Evolutionary conservation across 2,113 vertebrate species (phyloP), one percentile per base, ranked within the genome.

Genomic region (Procapra przewalskii): DNA sequence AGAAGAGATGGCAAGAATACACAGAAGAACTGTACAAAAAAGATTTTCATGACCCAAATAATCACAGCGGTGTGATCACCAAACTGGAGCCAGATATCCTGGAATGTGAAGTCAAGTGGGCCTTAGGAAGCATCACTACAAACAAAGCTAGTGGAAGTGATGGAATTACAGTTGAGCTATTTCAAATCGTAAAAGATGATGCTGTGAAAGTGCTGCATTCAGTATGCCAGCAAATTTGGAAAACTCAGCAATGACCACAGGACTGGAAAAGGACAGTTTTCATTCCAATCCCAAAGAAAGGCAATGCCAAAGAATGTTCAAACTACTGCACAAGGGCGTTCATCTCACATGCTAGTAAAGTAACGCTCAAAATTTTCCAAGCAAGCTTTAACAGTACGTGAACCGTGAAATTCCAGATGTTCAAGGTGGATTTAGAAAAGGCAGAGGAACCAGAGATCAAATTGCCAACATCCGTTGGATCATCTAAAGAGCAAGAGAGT

Each of bases 261-360:
- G n/a, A 71, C n/a, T 21, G n/a, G 33, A 36, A 71, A 71, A 71
- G 9, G n/a, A 36, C 17, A 5, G 4, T 36, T 71, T 71, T 71
- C 64, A 71, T 71, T 36, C 9, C 64, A 36, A 0, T 21, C n/a
- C 64, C n/a, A 3, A 71, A 71, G 9, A 71, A 71, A 71, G 64
- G 4, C n/a, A 71, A 21, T 21, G n/a, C 64, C n/a, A 36, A 36
- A 36, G 64, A 71, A 21, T 71, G 64, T n/a, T 67, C n/a, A 36
- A 36, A 36, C 64, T 71, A 5, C 17, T 2, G 2, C n/a, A 36
- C n/a, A 71, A 0, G 36, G 2, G 17, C 4, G 10, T n/a, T 67
- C 64, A 67, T 67, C 9, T 67, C 33, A 67, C 33, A 36, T 0
- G 17, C 33, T 67, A 67, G 64, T 36, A 36, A 71, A 36, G n/a